Evolutionary conservation across 2,797 vertebrate genomes (phyloP), one percentile per base, ranked within the genome.

Genomic region (Danio albolineatus): DNA sequence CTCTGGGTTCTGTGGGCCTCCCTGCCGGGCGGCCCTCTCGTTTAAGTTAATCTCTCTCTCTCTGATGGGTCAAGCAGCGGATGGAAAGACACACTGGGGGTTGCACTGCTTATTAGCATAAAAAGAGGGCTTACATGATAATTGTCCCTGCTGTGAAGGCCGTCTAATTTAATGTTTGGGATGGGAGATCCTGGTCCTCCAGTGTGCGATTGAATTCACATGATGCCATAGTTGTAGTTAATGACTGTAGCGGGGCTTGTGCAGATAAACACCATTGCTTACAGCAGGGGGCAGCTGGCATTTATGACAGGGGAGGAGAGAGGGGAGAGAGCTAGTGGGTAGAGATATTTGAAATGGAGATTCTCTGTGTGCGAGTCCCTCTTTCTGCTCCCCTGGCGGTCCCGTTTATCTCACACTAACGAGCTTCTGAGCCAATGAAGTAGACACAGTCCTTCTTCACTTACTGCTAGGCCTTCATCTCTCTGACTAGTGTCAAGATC

Each of bases 391-490:
- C 67, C 41, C 43, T 53, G 60, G 46, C 12, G 49, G 66, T 53
- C 64, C 72, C 81, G 72, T 84, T 86, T 82, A 80, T 86, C 78
- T 76, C 19, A 51, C 36, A 41, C 65, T 84, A 84, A 84, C 77
- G 36, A 86, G 80, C 74, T 80, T 77, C 21, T 78, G 54, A 69
- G 48, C 60, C 57, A 81, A 51, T 81, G 39, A 73, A 67, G 64
- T 76, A 62, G 59, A 75, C 72, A 73, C 9, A 21, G 41, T 49
- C 53, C 17, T 43, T 67, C 64, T 59, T 78, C 44, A 69, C 54
- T 41, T 10, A 21, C 43, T 39, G 53, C 28, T 38, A 70, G 21
- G 49, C 49, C 74, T 57, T 16, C 2, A 4, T 19, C n/a, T 19
- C n/a, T 53, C 13, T 13, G 10, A 53, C 12, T 38, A 49, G 28